Evolutionary conservation across 2,797 vertebrate genomes (phyloP), one percentile per base, ranked within the genome.

Genomic region (Menidia menidia): DNA sequence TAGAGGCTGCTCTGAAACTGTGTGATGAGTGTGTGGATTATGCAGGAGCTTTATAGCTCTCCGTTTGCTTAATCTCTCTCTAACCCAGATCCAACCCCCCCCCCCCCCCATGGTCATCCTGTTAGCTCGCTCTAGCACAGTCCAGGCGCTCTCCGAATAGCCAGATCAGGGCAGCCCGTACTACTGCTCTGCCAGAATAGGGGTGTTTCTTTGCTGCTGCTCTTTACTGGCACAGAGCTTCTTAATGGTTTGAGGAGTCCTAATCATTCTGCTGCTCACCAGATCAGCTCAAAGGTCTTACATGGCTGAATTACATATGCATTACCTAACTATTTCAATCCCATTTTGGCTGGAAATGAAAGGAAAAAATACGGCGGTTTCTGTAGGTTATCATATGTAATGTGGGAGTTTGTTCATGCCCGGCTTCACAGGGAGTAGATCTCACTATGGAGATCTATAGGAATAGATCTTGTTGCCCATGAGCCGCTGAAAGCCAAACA

Each of bases 21-120:
- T 86, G 69, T 84, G 25, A 25, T 25, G 63, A 73, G 64, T 31
- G 56, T 64, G 62, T 51, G 80, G 92, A 93, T 92, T 91, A 93
- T 85, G 60, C 73, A 48, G 77, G 58, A 62, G 86, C 83, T 94
- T 94, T 93, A 92, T 87, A 87, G 64, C 60, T 61, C 84, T 73
- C 57, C 65, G 58, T 80, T 85, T 78, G 71, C 84, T 87, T 95
- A 94, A 95, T 93, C 94, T 90, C 81, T 30, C 67, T 77, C 85
- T 90, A 91, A 87, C 84, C 82, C 88, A 78, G 81, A 90, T 89
- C 87, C 35, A 42, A 25, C 25, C 25, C 13, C 13, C 30, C 88
- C 13, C 30, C 88, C 10, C 35, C 39, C 89, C 87, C 57, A 10
- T 69, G 56, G 65, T 55, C 60, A 0, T 66, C 19, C 35, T 41